A percentile compares a stretch with the other conserved stretches of the same genome.
These are phyloP conservation scores for Plectropomus leopardus DNA, from an alignment of 2,113 vertebrate species.

Conservation along the genomic window DNA sequence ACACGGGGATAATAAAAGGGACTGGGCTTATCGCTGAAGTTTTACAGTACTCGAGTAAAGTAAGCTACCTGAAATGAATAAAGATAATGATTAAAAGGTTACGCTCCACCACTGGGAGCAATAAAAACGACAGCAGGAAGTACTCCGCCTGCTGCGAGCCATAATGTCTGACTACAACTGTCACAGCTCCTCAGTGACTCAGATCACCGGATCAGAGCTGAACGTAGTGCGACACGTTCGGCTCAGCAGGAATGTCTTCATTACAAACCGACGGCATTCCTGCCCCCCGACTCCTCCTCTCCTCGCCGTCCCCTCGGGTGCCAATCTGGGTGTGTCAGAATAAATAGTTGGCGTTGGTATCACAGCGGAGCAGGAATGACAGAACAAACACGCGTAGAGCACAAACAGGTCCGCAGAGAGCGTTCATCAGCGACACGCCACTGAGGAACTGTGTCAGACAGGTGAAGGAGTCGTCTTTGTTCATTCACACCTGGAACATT, in stretches of 20 bases:
- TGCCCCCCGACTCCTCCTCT: slow-evolving; percentile 9
- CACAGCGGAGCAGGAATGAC: slow-evolving; percentile 14
- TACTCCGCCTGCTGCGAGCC: not conserved
- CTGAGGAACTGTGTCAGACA: not conserved
- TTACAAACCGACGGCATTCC: slow-evolving; percentile 57
- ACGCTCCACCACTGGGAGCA: slow-evolving; percentile 1
- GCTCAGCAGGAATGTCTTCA: slow-evolving; percentile 17
- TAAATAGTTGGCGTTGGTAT: slow-evolving; percentile 59
- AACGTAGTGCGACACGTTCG: not conserved
- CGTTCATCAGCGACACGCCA: not conserved
- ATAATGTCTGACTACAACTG: slow-evolving; percentile 17
- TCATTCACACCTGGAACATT: not conserved
- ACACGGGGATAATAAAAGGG: too few species aligned
- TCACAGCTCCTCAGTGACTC: not conserved
- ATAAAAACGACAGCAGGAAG: not conserved
- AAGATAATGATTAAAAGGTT: not conserved
- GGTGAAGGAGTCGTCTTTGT: slow-evolving; percentile 10
- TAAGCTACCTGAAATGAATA: too few species aligned
- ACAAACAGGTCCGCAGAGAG: slow-evolving; percentile 19
- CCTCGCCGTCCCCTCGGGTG: not conserved
- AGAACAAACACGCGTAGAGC: slow-evolving; percentile 49
- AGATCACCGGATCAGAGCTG: not conserved
- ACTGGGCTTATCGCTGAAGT: too few species aligned
- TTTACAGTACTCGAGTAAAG: not conserved
- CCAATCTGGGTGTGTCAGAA: slow-evolving; percentile 57